Evolutionary conservation across 1,140 invertebrate genomes (phyloP).

Genomic region (Aleiodes sp.): DNA sequence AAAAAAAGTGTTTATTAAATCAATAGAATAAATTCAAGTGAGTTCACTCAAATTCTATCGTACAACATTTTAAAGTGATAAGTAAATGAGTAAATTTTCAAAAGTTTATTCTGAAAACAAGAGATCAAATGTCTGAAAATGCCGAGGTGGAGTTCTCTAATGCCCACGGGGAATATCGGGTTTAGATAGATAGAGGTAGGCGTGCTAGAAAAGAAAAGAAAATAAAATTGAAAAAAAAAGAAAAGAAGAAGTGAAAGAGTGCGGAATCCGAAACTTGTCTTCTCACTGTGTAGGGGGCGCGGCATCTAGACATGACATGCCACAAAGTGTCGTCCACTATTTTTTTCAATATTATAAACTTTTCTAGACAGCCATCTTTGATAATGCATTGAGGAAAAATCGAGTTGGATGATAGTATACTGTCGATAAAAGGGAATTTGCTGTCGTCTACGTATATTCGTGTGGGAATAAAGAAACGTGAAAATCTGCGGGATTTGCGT

Average conservation of each 20-base stretch:
- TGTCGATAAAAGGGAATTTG: slow-evolving; percentile 9
- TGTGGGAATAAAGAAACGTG: background rate
- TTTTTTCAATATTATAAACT: background rate
- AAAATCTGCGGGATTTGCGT: slow-evolving; percentile 6
- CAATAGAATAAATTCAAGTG: too few species aligned
- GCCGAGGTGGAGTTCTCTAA: slow-evolving; percentile 3
- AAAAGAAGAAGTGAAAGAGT: background rate
- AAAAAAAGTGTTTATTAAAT: too few species aligned
- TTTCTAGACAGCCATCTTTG: slow-evolving; percentile 20
- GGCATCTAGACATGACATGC: background rate
- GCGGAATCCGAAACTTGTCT: slow-evolving; percentile 13
- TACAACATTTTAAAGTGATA: background rate
- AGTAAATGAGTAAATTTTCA: background rate
- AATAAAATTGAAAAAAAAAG: slow-evolving; percentile 7
- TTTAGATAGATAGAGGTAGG: slow-evolving; percentile 20
- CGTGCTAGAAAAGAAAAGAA: slow-evolving; percentile 2
- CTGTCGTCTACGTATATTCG: background rate
- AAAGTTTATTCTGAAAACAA: background rate
- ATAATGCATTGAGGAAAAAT: slow-evolving; percentile 12
- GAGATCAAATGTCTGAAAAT: slow-evolving; percentile 18
- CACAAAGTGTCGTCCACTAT: slow-evolving; percentile 3
- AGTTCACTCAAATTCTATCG: background rate
- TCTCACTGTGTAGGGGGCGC: slow-evolving; percentile 7
- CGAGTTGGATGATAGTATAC: background rate
- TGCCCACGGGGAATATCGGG: slow-evolving; percentile 10